Percentiles rank a stretch among this genome's conserved stretches.
These are phyloP conservation scores for Macropus fuliginosus DNA, from an alignment of 2,797 vertebrate species.

Conservation along the genomic window DNA sequence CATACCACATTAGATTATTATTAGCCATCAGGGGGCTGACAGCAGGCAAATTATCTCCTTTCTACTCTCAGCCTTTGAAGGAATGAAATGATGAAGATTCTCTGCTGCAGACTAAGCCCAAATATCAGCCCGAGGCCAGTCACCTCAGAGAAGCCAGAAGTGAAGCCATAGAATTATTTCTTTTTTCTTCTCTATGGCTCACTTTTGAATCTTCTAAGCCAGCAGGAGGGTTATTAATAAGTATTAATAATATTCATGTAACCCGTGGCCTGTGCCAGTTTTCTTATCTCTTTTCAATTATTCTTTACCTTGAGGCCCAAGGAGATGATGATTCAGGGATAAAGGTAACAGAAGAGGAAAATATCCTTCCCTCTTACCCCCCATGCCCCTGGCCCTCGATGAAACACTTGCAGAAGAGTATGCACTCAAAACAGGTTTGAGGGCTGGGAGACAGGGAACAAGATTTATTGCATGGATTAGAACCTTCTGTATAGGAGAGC, in stretches of 20 bases:
- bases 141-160: background rate
- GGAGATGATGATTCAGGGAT: background rate
- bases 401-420: background rate
- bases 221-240: background rate
- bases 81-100: background rate
- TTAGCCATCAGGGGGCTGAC: background rate
- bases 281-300: background rate
- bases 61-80: background rate
- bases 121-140: background rate
- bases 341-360: background rate
- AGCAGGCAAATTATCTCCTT: background rate
- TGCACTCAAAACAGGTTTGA: background rate
- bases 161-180: background rate
- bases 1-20: background rate
- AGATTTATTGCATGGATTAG: background rate
- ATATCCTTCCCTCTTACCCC: background rate
- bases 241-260: background rate
- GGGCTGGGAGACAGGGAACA: background rate
- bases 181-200: background rate
- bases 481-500: background rate
- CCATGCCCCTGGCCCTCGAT: background rate
- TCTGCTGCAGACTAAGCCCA: background rate
- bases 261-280: background rate
- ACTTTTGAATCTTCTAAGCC: background rate
- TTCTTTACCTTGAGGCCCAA: background rate